These are phyloP conservation scores for Catostylus mosaicus DNA, from an alignment of 30 jellyfish, hydroid and myxozoan genomes.

Conservation along the genomic window DNA sequence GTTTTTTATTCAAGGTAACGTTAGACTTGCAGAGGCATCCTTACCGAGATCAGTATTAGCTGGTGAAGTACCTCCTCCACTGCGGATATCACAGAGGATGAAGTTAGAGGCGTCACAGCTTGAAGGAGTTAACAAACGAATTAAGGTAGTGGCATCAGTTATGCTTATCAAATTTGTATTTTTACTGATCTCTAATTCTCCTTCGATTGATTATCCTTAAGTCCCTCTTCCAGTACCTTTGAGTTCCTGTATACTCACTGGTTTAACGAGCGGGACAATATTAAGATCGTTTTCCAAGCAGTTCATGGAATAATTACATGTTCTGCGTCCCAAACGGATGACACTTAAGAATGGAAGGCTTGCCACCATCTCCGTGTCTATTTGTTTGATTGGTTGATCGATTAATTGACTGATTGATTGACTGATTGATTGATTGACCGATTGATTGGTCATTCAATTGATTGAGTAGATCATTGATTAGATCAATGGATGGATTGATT, in stretches of 20 bases:
- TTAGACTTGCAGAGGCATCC: conserved; percentile 89
- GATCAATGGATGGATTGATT: too few species aligned
- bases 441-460: too few species aligned
- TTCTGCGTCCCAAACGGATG: too few species aligned
- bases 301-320: too few species aligned
- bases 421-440: too few species aligned
- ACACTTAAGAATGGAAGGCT: too few species aligned
- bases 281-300: conserved; percentile 33
- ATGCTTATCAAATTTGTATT: neutral
- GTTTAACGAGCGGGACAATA: neutral
- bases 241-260: neutral
- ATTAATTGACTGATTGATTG: too few species aligned
- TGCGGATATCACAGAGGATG: conserved; percentile 94
- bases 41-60: conserved; percentile 95
- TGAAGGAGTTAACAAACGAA: conserved; percentile 95
- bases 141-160: conserved; percentile 52
- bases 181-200: neutral
- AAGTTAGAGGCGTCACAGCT: conserved; percentile 92
- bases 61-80: conserved; percentile 97
- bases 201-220: too few species aligned
- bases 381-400: too few species aligned
- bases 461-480: too few species aligned
- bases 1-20: conserved; percentile 61
- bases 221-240: neutral
- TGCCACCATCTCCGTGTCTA: too few species aligned